Percentiles rank a stretch among this genome's conserved stretches.
These are phyloP conservation scores for Zaprionus camerounensis DNA, from an alignment of 1,140 invertebrate species.

Conservation along the genomic window DNA sequence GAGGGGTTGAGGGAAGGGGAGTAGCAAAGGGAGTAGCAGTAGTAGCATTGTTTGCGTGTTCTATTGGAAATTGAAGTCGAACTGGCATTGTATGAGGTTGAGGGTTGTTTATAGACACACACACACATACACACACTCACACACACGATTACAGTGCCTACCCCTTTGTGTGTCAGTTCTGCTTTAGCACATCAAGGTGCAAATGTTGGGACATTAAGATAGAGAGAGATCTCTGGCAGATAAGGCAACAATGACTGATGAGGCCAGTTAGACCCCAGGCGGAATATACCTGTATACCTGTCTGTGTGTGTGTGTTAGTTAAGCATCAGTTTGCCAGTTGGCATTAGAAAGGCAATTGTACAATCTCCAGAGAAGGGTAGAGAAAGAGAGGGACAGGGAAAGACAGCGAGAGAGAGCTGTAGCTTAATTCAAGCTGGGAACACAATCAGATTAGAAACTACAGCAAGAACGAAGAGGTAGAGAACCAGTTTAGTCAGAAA, in stretches of 20 bases:
- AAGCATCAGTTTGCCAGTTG: not conserved
- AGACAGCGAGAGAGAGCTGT: not conserved
- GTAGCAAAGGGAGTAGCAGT: not conserved
- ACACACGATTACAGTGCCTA: not conserved
- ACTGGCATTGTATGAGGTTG: not conserved
- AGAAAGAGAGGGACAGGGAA: not conserved
- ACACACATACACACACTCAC: not conserved
- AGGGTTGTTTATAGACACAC: not conserved
- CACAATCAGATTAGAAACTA: constrained; percentile 2
- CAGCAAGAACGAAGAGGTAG: not conserved
- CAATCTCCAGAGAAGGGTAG: not conserved
- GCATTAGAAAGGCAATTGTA: constrained; percentile 1
- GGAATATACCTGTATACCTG: not conserved
- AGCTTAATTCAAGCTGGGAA: not conserved
- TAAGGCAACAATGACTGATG: constrained; percentile 20
- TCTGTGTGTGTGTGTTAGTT: constrained; percentile 2
- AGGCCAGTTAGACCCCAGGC: not conserved
- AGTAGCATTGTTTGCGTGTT: not conserved
- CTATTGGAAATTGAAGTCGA: constrained; percentile 21
- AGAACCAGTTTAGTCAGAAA: not conserved
- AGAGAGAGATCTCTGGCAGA: constrained; percentile 10
- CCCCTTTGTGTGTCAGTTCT: not conserved
- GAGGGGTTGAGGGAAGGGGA: too few species aligned
- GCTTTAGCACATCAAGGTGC: constrained; percentile 2
- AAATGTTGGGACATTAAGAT: constrained; percentile 19